phyloP scores from a whole-genome alignment of 2,113 vertebrate species.

The Epinephelus fuscoguttatus region DNA sequence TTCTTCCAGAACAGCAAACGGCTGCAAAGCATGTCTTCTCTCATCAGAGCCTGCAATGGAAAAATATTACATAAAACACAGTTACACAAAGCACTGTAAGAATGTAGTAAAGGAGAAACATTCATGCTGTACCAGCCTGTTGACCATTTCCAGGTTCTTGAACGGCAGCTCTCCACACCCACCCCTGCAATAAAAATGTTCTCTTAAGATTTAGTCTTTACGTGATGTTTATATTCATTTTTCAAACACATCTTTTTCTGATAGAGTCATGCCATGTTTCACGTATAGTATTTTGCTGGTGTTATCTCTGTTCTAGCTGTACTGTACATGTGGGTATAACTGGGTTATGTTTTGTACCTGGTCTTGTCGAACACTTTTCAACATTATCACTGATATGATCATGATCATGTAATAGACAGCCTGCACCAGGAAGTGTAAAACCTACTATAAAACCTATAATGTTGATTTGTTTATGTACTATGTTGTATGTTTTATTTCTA shows the following conservation, averaged over 20 bases:
- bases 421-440: too few relatives aligned
- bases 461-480: too few relatives aligned
- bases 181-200: constrained; percentile 37
- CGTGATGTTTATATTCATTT: not conserved
- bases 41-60: constrained; percentile 24
- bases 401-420: not conserved
- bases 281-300: not conserved
- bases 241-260: not conserved
- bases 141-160: not conserved
- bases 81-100: not conserved
- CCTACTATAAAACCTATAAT: too few relatives aligned
- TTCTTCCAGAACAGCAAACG: constrained; percentile 52
- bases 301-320: not conserved
- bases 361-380: not conserved
- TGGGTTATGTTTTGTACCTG: not conserved
- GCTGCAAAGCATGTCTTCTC: constrained; percentile 18
- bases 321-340: not conserved
- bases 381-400: not conserved
- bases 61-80: not conserved
- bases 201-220: not conserved
- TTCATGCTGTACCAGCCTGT: constrained; percentile 28
- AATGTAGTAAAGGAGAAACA: not conserved
- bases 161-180: constrained; percentile 57
- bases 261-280: too few relatives aligned
- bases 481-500: too few relatives aligned